Conservation (phyloP, 2,797 vertebrate genomes). For the Telmatherina bonti region DNA sequence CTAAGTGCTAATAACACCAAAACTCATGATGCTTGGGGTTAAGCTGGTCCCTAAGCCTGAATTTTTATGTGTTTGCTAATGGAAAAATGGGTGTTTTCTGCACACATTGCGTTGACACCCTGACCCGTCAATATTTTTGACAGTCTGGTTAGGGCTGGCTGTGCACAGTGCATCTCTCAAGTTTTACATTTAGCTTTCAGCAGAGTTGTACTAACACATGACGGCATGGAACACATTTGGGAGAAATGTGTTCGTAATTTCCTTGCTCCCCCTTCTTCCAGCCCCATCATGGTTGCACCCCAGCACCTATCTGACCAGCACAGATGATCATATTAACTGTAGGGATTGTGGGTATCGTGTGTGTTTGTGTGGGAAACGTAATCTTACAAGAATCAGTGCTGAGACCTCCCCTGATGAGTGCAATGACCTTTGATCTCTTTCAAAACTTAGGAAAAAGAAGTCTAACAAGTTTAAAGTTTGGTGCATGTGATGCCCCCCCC, state of each 20-base stretch:
- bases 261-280: slow-evolving; percentile 19
- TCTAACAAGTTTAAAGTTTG: slow-evolving; percentile 24
- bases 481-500: not conserved
- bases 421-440: slow-evolving; percentile 39
- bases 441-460: slow-evolving; percentile 26
- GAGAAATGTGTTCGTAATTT: slow-evolving; percentile 76
- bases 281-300: slow-evolving; percentile 42
- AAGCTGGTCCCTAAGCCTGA: slow-evolving; percentile 31
- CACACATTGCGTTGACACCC: slow-evolving; percentile 35
- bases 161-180: slow-evolving; percentile 58
- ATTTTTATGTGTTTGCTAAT: slow-evolving; percentile 56
- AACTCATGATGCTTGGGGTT: not conserved
- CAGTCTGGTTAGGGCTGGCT: slow-evolving; percentile 54
- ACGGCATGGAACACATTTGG: slow-evolving; percentile 74
- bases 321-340: slow-evolving; percentile 60
- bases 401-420: slow-evolving; percentile 45
- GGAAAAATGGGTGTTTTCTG: slow-evolving; percentile 62
- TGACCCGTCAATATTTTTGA: slow-evolving; percentile 59
- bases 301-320: slow-evolving; percentile 58
- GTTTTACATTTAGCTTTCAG: slow-evolving; percentile 63
- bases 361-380: slow-evolving; percentile 15
- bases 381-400: slow-evolving; percentile 36
- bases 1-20: no score
- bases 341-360: slow-evolving; percentile 55
- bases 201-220: slow-evolving; percentile 65